Evolutionary conservation across 2,113 vertebrate genomes (phyloP).

Genomic region (Pteronura brasiliensis): DNA sequence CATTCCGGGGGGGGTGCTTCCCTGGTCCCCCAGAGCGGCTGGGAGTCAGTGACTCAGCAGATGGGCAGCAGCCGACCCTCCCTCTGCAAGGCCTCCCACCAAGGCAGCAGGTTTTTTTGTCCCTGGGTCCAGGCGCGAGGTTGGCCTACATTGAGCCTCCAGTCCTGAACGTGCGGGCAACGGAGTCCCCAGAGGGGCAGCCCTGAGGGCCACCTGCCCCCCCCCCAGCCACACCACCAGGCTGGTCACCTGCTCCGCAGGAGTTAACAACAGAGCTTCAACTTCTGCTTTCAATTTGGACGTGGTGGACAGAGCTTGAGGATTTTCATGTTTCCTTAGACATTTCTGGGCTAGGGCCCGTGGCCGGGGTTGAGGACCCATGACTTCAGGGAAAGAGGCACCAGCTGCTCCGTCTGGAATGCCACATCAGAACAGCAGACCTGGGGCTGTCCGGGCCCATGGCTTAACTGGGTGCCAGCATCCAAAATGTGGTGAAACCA

Average conservation of each 20-base stretch:
- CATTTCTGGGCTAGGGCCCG: slow-evolving; percentile 41
- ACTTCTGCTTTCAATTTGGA: slow-evolving; percentile 74
- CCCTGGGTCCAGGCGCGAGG: neutral
- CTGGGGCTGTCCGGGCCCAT: neutral
- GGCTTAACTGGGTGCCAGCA: fast-evolving
- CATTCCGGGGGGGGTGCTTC: neutral
- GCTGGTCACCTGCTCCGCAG: neutral
- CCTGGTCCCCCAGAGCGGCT: neutral
- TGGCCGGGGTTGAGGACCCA: neutral
- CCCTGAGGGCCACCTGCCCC: neutral
- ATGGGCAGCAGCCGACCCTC: neutral
- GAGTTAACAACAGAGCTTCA: slow-evolving; percentile 46
- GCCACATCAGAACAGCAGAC: neutral
- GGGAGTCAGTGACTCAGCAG: neutral
- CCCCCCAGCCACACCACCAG: fast-evolving
- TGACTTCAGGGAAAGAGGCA: neutral
- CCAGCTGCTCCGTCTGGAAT: neutral
- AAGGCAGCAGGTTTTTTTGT: neutral
- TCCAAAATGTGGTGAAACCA: neutral
- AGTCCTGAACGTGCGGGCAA: fast-evolving
- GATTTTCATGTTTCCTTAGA: slow-evolving; percentile 65
- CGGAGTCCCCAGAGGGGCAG: neutral
- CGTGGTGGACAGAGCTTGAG: slow-evolving; percentile 56
- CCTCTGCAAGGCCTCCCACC: neutral
- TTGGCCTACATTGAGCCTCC: neutral